Base-by-base conservation (phyloP, 2,113 vertebrate genomes). In the Camelus dromedarius region DNA sequence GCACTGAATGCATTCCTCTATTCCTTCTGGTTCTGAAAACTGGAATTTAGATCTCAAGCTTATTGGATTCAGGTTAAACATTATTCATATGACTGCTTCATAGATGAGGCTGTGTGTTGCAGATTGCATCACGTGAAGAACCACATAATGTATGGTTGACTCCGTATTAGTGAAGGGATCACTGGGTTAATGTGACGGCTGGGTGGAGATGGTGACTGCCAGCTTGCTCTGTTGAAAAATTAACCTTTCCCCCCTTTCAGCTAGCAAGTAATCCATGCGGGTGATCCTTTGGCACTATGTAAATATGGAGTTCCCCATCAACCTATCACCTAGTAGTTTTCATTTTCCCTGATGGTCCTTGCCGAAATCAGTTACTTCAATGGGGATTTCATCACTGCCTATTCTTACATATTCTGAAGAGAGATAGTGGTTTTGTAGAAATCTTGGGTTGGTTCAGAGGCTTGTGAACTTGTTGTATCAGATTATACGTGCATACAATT, bases 321-420 rank as follows among this genome's bases (percentile, higher is more conserved):
- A 60, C 10, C 38, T 93, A 5, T 90, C 42, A 72, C 26, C 24
- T 48, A 20, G 91, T 75, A 77, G 22, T 80, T 67, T 90, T 94
- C 12, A 28, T 69, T 97, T 77, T 52, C 38, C 62, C 83, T 50
- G 20, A 66, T 85, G 35, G 16, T 82, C 54, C 66, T 93, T 97
- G 52, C 20, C 38, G 35, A 89, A 76, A 80, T 95, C 3, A 85
- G 15, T 96, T 50, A 75, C 22, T 42, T 79, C 46, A 82, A 12
- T 58, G 30, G 30, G 10, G 2, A 4, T 94, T 89, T 79, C 46
- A 83, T 50, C 16, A 8, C 8, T 90, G 46, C 10, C 64, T 80
- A 58, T 15, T 62, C 50, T 58, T 64, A 88, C 0, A 20, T 69
- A 76, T 70, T 93, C 91, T 96, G 64, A 96, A 93, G 28, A 30